Conservation (phyloP, 2,888 invertebrate genomes). For the Leucophenga montana region DNA sequence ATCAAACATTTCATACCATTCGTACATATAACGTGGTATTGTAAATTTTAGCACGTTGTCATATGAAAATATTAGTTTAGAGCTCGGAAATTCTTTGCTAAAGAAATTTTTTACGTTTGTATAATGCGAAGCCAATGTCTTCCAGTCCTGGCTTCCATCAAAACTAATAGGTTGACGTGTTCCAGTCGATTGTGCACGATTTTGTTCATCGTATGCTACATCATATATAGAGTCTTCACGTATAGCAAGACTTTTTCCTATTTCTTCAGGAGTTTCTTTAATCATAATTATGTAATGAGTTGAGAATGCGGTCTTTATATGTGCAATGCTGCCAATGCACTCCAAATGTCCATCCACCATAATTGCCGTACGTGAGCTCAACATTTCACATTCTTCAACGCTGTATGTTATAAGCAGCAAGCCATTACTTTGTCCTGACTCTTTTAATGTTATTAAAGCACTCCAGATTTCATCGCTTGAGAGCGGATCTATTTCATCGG, state of each 20-base stretch:
- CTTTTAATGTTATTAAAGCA: background rate
- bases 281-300: background rate
- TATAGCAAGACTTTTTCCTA: background rate
- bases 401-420: background rate
- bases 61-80: background rate
- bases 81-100: background rate
- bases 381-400: background rate
- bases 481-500: background rate
- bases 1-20: constrained; percentile 11
- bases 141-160: constrained; percentile 1
- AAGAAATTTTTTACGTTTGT: background rate
- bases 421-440: background rate
- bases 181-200: too few relatives aligned
- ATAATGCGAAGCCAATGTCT: background rate
- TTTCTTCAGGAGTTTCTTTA: background rate
- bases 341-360: background rate
- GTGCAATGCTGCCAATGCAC: background rate
- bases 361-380: background rate
- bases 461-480: background rate
- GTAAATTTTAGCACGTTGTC: background rate
- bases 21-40: background rate
- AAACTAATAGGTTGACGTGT: too few relatives aligned
- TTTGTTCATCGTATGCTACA: too few relatives aligned
- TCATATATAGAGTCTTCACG: too few relatives aligned
- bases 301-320: background rate